Percentiles rank a stretch among this genome's conserved stretches.
These are phyloP conservation scores for Lagria hirta DNA, from an alignment of 2,888 invertebrate genomes.

Conservation along the genomic window DNA sequence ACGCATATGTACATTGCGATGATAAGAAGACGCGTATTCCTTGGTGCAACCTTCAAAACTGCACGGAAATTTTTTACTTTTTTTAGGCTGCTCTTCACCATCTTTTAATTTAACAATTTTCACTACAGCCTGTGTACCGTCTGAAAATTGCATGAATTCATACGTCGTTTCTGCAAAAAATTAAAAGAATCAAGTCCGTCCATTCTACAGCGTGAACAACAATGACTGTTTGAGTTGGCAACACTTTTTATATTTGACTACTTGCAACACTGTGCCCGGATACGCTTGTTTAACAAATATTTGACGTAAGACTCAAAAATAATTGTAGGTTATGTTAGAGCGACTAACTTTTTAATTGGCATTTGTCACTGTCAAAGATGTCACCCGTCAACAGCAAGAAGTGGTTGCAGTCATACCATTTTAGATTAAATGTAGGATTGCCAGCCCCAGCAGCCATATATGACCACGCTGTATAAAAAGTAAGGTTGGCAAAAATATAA, in stretches of 20 bases:
- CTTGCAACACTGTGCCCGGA: too few relatives aligned
- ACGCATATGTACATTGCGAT: conserved; percentile 59
- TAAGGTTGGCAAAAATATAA: not conserved
- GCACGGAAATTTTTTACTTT: conserved; percentile 52
- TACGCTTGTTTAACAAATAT: too few relatives aligned
- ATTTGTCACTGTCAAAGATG: too few relatives aligned
- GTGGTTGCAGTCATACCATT: too few relatives aligned
- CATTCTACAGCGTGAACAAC: too few relatives aligned
- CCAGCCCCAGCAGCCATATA: too few relatives aligned
- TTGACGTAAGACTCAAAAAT: too few relatives aligned
- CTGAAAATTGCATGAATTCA: conserved; percentile 41
- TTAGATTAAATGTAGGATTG: not conserved
- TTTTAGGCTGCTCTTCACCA: conserved; percentile 26
- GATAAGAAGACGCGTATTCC: conserved; percentile 56
- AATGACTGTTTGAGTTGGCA: too few relatives aligned
- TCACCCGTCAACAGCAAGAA: too few relatives aligned
- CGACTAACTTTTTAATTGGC: too few relatives aligned
- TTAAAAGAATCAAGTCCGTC: not conserved
- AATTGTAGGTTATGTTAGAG: not conserved
- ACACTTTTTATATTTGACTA: too few relatives aligned
- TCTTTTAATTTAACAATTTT: conserved; percentile 28
- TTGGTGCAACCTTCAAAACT: conserved; percentile 56
- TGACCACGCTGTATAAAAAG: not conserved
- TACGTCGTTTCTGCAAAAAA: conserved; percentile 27
- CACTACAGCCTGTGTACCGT: conserved; percentile 44